Evolutionary conservation across 2,888 invertebrate species (phyloP).

Genomic region (Laothoe populi): DNA sequence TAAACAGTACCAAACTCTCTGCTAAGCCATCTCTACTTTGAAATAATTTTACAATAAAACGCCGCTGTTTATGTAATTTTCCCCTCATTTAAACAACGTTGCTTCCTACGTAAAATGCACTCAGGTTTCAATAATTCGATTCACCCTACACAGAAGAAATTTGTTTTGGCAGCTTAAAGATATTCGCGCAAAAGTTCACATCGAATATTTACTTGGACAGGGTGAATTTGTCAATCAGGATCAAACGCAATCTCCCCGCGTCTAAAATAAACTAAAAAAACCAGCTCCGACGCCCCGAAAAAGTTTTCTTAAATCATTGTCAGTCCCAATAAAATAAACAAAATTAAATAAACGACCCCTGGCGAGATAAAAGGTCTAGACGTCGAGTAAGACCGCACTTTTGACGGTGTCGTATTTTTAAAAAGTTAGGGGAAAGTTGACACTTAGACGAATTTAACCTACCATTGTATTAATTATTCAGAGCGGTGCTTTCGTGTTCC

Average conservation of each 20-base stretch:
- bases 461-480: slow-evolving; percentile 85
- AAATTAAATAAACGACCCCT: slow-evolving; percentile 82
- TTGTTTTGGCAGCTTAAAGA: slow-evolving; percentile 64
- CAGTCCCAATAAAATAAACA: slow-evolving; percentile 79
- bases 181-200: slow-evolving; percentile 52
- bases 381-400: slow-evolving; percentile 75
- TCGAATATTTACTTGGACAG: slow-evolving; percentile 64
- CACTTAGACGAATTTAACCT: slow-evolving; percentile 83
- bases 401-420: slow-evolving; percentile 80
- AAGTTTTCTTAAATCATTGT: slow-evolving; percentile 79
- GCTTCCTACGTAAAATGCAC: slow-evolving; percentile 47
- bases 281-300: slow-evolving; percentile 54
- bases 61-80: slow-evolving; percentile 46
- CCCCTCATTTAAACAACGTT: slow-evolving; percentile 52
- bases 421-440: slow-evolving; percentile 82
- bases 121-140: slow-evolving; percentile 59
- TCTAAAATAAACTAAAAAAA: slow-evolving; percentile 50
- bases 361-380: slow-evolving; percentile 79
- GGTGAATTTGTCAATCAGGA: slow-evolving; percentile 79
- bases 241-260: slow-evolving; percentile 61
- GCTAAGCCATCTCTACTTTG: neutral
- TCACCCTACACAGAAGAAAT: slow-evolving; percentile 64
- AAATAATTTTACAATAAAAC: slow-evolving; percentile 22
- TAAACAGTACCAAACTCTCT: neutral
- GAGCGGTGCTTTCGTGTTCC: slow-evolving; percentile 75